Conservation (phyloP, 2,113 vertebrate genomes). For the Sakesphorus luctuosus region DNA sequence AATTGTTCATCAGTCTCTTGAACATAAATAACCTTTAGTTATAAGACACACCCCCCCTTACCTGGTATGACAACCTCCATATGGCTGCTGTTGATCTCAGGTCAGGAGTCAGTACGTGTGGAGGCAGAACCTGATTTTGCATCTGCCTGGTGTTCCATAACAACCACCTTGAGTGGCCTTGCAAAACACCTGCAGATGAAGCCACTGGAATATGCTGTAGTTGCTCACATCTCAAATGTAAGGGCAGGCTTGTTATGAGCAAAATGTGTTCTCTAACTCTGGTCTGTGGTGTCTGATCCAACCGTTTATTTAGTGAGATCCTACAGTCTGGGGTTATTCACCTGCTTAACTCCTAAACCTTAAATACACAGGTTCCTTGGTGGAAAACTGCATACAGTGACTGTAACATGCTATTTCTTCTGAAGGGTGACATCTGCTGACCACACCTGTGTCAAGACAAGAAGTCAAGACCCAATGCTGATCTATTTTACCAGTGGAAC, state of each 20-base stretch:
- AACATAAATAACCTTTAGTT: not conserved
- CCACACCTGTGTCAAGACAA: slow-evolving; percentile 76
- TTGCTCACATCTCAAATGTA: not conserved
- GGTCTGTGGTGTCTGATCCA: not conserved
- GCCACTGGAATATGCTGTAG: not conserved
- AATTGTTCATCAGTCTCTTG: not conserved
- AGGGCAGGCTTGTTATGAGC: rapidly evolving
- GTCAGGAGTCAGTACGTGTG: not conserved
- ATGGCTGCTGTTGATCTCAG: not conserved
- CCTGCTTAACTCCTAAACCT: not conserved
- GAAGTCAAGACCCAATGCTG: slow-evolving; percentile 74
- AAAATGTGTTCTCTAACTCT: not conserved
- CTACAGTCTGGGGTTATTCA: not conserved
- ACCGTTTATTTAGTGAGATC: not conserved
- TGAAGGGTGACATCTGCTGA: slow-evolving; percentile 74
- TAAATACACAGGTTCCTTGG: not conserved
- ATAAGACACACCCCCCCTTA: not conserved
- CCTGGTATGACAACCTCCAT: not conserved
- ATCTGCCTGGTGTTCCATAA: not conserved
- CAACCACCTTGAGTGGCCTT: not conserved
- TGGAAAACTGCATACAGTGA: not conserved
- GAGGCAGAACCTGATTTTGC: not conserved
- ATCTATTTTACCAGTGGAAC: slow-evolving; percentile 87
- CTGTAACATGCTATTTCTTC: not conserved
- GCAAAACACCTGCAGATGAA: not conserved